Evolutionary conservation across 2,113 vertebrate genomes (phyloP).

Genomic region (Pelvicachromis taeniatus): DNA sequence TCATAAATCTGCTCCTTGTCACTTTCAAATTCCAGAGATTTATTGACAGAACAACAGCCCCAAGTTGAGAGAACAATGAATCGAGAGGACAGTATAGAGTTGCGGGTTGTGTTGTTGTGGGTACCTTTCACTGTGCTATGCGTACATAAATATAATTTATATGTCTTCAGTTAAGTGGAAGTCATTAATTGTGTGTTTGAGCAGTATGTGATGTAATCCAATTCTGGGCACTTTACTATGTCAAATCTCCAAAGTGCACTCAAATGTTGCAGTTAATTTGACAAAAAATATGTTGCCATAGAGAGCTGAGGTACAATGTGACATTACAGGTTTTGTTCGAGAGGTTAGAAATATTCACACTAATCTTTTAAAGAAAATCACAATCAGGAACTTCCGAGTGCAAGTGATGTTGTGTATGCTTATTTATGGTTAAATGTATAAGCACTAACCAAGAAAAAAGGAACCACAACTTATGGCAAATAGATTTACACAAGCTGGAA

Average conservation of each 20-base stretch:
- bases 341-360: not conserved
- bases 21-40: conserved; percentile 86
- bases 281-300: not conserved
- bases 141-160: conserved; percentile 19
- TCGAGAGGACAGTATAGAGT: not conserved
- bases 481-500: not conserved
- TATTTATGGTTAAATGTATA: not conserved
- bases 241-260: not conserved
- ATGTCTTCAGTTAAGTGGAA: not conserved
- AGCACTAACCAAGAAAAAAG: not conserved
- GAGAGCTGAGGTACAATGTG: not conserved
- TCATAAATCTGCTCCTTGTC: conserved; percentile 82
- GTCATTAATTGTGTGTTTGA: not conserved
- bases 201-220: not conserved
- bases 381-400: not conserved
- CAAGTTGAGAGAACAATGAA: conserved; percentile 33
- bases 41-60: conserved; percentile 82
- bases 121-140: not conserved
- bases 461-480: not conserved
- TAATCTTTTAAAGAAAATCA: not conserved
- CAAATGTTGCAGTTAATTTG: not conserved
- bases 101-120: conserved; percentile 33
- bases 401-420: not conserved
- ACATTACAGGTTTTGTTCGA: not conserved
- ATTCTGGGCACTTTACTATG: not conserved